These are phyloP conservation scores for Haemorhous mexicanus DNA, from an alignment of 2,113 vertebrate species.

Conservation along the genomic window DNA sequence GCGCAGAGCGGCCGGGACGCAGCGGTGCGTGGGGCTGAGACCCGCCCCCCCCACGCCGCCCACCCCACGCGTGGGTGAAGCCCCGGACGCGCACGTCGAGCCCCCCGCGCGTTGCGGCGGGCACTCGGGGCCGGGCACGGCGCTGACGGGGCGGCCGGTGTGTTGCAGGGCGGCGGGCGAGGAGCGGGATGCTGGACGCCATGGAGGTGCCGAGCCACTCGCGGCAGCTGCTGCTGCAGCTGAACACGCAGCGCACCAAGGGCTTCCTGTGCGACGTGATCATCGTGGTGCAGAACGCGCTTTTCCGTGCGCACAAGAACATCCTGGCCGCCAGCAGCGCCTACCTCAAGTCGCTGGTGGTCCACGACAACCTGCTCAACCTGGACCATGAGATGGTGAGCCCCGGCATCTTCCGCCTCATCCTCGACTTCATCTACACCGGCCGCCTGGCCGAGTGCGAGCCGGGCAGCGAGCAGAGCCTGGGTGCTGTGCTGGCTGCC, in stretches of 20 bases:
- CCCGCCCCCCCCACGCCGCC: not conserved
- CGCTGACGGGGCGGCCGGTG: conserved; percentile 7
- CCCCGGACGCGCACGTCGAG: not conserved
- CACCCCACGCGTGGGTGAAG: not conserved
- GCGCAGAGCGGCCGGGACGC: not conserved
- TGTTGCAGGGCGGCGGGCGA: conserved; percentile 82
- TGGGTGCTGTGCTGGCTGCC: conserved; percentile 90
- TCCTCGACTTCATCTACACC: conserved; percentile 99
- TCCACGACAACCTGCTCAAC: conserved; percentile 99
- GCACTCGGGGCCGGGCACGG: not conserved
- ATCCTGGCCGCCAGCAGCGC: conserved; percentile 99
- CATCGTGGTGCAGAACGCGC: conserved; percentile 98
- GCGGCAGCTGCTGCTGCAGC: conserved; percentile 97
- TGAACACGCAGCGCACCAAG: conserved; percentile 98
- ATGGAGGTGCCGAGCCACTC: conserved; percentile 98
- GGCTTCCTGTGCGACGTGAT: conserved; percentile 99
- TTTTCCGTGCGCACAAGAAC: conserved; percentile 99
- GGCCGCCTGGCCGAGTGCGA: conserved; percentile 88
- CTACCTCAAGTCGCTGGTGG: conserved; percentile 98
- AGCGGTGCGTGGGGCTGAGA: not conserved
- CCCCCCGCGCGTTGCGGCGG: not conserved
- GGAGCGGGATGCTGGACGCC: conserved; percentile 95
- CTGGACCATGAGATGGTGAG: conserved; percentile 99
- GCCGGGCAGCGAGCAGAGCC: conserved; percentile 82
- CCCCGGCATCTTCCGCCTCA: conserved; percentile 95